Percentiles rank a stretch among this genome's conserved stretches.
These are phyloP conservation scores for Trichoplusia ni DNA, from an alignment of 1,140 invertebrate genomes.

Conservation along the genomic window DNA sequence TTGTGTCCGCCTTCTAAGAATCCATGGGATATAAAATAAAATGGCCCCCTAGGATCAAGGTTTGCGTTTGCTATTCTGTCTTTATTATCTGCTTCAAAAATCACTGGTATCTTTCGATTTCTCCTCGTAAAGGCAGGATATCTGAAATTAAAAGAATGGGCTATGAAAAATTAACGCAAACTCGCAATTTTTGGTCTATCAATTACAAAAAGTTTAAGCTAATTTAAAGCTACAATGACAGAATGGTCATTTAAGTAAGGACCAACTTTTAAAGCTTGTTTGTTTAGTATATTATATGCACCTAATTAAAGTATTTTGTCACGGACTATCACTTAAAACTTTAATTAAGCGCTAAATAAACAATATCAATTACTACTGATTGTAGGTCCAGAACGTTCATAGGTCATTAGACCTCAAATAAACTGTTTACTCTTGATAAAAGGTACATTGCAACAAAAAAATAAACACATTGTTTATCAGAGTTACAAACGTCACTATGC, in stretches of 20 bases:
- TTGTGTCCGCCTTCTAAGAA: slow-evolving; percentile 92
- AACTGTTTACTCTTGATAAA: slow-evolving; percentile 37
- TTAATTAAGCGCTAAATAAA: not conserved
- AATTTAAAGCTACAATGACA: no score
- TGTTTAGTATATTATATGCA: no score
- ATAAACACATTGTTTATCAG: slow-evolving; percentile 49
- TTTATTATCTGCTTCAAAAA: slow-evolving; percentile 84
- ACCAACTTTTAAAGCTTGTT: no score
- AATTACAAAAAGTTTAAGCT: no score
- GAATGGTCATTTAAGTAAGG: no score
- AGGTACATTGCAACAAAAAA: slow-evolving; percentile 46
- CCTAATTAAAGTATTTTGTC: no score
- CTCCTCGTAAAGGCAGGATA: slow-evolving; percentile 82
- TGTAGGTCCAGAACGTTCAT: slow-evolving; percentile 36
- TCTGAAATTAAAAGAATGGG: slow-evolving; percentile 69
- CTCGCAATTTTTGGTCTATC: no score
- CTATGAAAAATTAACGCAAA: no score
- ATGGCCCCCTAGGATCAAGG: slow-evolving; percentile 83
- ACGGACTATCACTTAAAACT: no score
- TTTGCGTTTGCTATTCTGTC: slow-evolving; percentile 83
- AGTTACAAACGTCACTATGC: slow-evolving; percentile 58
- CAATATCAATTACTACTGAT: not conserved
- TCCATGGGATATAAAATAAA: slow-evolving; percentile 92
- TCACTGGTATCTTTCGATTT: slow-evolving; percentile 80
- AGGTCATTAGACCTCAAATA: slow-evolving; percentile 43